A percentile compares a stretch with the other conserved stretches of the same genome.
Conservation (phyloP, 2,888 invertebrate species). For the Tachina fera region DNA sequence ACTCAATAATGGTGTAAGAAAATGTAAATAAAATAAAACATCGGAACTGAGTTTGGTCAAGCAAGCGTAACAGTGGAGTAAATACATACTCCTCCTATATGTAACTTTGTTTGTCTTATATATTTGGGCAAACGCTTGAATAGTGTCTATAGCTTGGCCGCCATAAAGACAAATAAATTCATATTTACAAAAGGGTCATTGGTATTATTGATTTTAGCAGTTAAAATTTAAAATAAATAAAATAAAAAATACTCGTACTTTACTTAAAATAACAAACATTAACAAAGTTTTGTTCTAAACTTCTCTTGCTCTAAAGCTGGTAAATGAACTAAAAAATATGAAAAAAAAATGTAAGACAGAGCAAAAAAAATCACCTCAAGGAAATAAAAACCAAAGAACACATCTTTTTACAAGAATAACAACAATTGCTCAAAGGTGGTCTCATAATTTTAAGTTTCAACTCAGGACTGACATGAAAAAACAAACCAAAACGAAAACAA, state of each 20-base stretch:
- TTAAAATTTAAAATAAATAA: slow-evolving; percentile 43
- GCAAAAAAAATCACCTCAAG: slow-evolving; percentile 26
- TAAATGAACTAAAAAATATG: slow-evolving; percentile 29
- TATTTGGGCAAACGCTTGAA: slow-evolving; percentile 19
- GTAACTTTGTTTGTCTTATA: neutral
- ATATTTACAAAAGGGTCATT: slow-evolving; percentile 70
- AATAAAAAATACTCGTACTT: neutral
- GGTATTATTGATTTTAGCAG: slow-evolving; percentile 72
- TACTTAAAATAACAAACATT: slow-evolving; percentile 28
- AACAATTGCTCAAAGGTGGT: slow-evolving; percentile 79
- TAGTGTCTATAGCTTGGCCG: neutral
- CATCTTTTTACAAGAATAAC: slow-evolving; percentile 71
- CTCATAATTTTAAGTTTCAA: slow-evolving; percentile 75
- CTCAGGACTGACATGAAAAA: slow-evolving; percentile 48
- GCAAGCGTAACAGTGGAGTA: slow-evolving; percentile 46
- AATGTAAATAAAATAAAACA: slow-evolving; percentile 6
- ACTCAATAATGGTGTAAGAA: slow-evolving; percentile 14
- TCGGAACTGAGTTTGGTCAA: slow-evolving; percentile 12
- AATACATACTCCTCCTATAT: neutral
- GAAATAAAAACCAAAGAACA: slow-evolving; percentile 33
- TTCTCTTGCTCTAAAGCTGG: neutral
- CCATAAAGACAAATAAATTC: slow-evolving; percentile 22
- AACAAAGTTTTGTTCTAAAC: neutral
- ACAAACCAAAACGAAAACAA: slow-evolving; percentile 50
- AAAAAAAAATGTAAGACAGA: slow-evolving; percentile 25